phyloP scores from a whole-genome alignment of 2,113 vertebrate genomes.

The Cygnus atratus region DNA sequence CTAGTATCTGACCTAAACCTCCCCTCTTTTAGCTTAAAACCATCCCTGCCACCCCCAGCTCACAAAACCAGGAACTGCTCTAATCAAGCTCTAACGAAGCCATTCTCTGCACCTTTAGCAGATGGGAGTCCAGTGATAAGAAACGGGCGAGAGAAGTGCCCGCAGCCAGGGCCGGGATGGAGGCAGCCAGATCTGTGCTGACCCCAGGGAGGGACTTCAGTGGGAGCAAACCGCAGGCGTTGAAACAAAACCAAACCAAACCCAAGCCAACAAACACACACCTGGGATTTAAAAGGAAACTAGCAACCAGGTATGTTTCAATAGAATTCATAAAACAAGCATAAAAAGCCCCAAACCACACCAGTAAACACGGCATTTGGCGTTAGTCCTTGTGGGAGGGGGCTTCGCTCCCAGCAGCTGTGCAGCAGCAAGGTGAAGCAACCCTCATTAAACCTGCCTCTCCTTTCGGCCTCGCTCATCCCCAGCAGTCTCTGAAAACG shows the following conservation, averaged over 20 bases:
- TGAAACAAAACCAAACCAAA: no score
- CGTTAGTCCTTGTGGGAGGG: background rate
- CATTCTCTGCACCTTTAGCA: background rate
- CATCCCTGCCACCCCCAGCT: background rate
- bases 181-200: background rate
- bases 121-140: background rate
- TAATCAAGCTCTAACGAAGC: no score
- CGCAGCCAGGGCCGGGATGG: background rate
- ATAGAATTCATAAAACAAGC: background rate
- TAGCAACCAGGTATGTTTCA: background rate
- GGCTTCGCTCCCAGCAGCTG: background rate
- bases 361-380: background rate
- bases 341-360: slow-evolving; percentile 16
- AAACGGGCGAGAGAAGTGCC: background rate
- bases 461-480: background rate
- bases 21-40: background rate
- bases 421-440: background rate
- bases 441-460: background rate
- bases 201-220: background rate
- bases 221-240: background rate
- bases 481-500: background rate
- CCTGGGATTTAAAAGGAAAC: background rate
- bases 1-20: no score
- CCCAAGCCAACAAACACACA: background rate
- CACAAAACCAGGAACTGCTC: background rate